phyloP scores from a whole-genome alignment of 2,888 invertebrate genomes.

The Chironomus tentans region DNA sequence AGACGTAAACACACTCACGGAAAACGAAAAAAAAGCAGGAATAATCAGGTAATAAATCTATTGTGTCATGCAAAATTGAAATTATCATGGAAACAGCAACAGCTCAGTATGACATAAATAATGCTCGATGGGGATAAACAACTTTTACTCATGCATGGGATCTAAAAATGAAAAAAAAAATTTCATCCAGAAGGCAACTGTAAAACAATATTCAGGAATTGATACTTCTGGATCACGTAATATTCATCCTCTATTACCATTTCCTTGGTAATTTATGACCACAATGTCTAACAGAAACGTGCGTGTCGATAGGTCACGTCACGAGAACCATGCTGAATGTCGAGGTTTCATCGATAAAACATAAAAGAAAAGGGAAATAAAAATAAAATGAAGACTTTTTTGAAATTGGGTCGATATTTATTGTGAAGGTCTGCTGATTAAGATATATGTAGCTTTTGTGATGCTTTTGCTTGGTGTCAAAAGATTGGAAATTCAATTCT shows the following conservation, averaged over 20 bases:
- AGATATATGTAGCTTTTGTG: too few relatives aligned
- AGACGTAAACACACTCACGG: too few relatives aligned
- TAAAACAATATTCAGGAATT: too few relatives aligned
- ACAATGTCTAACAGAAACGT: not conserved
- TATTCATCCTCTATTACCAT: not conserved
- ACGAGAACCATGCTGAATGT: not conserved
- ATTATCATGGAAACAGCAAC: not conserved
- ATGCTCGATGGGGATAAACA: not conserved
- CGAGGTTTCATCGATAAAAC: not conserved
- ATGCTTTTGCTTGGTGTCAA: too few relatives aligned
- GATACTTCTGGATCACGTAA: not conserved
- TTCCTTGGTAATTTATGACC: not conserved
- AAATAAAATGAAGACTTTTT: too few relatives aligned
- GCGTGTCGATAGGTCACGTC: conserved; percentile 17
- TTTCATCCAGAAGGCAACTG: too few relatives aligned
- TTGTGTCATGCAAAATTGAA: not conserved
- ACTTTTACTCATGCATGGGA: not conserved
- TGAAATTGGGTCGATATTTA: too few relatives aligned
- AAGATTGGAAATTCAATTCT: too few relatives aligned
- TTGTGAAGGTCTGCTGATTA: too few relatives aligned
- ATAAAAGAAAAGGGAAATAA: not conserved
- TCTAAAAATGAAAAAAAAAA: too few relatives aligned
- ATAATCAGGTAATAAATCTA: not conserved
- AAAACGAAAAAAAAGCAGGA: too few relatives aligned
- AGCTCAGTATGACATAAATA: not conserved